Evolutionary conservation across 2,888 invertebrate genomes (phyloP), one percentile per base, ranked within the genome.

Genomic region (Polylopha cassiicola): DNA sequence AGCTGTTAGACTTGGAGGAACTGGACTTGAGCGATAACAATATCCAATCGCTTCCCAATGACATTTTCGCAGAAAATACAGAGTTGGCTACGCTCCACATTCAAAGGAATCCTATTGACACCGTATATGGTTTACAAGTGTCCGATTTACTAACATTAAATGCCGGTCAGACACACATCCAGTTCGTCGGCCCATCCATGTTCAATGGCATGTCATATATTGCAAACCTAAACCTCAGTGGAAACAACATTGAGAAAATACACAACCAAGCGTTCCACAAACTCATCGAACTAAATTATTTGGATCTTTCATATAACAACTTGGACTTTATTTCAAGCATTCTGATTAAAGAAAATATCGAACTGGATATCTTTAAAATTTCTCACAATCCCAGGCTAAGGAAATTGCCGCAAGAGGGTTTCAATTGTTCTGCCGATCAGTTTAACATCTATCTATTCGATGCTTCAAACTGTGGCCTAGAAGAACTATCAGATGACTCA

Each of bases 301-400:
- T 94, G 46, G 92, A 94, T 67, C 82, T 94, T 44, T 92, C 93
- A 2, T 87, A 89, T 54, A 94, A 95, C 63, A 86, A 89, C 45
- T 69, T 94, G 32, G 89, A 89, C 36, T 88, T 89, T 45, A 76
- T 94, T 17, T 90, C 90, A 0, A 88, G 88, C 41, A 87, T 90
- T 62, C 82, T 93, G 31, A 92, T 94, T 59, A 88, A 87, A 47
- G 88, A 88, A 57, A 93, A 93, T 64, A 82, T 88, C 7, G 88
- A 90, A 57, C 70, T 94, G 27, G 90, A 92, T 53, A 89, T 90
- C 48, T 87, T 94, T 46, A 87, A 90, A 49, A 86, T 94, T 61
- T 91, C 90, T 47, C 89, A 92, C 50, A 94, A 94, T 62, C 89
- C 90, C 2, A 82, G 86, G 28, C 73, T 95, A 24, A 88, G 88